Evolutionary conservation across 2,113 vertebrate species (phyloP).

Genomic region (Chaetura pelagica): DNA sequence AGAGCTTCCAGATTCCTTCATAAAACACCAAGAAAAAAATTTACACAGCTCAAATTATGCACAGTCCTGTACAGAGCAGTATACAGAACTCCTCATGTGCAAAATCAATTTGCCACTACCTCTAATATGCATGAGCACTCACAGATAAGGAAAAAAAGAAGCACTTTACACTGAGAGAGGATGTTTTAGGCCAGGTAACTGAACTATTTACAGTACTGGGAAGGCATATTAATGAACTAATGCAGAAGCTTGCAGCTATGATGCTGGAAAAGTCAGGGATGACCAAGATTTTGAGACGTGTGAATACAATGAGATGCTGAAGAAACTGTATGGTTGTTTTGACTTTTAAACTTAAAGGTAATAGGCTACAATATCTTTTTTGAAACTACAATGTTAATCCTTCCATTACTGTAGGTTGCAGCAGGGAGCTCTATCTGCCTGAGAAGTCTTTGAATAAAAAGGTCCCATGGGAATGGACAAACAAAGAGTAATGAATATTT

Average conservation of each 20-base stretch:
- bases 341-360: neutral
- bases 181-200: neutral
- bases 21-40: neutral
- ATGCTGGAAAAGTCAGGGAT: neutral
- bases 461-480: neutral
- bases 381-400: neutral
- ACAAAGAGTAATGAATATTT: neutral
- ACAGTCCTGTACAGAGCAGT: neutral
- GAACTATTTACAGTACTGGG: neutral
- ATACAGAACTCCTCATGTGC: neutral
- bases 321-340: neutral
- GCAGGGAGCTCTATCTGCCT: neutral
- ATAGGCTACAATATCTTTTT: neutral
- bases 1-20: neutral
- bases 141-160: accelerated
- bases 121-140: neutral
- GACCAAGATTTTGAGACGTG: neutral
- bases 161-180: neutral
- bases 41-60: neutral
- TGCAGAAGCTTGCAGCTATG: neutral
- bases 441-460: neutral
- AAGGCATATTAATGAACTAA: neutral
- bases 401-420: neutral
- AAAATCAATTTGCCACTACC: neutral
- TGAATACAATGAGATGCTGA: neutral